Evolutionary conservation across 2,888 invertebrate species (phyloP).

Genomic region (Diaphora mendica): DNA sequence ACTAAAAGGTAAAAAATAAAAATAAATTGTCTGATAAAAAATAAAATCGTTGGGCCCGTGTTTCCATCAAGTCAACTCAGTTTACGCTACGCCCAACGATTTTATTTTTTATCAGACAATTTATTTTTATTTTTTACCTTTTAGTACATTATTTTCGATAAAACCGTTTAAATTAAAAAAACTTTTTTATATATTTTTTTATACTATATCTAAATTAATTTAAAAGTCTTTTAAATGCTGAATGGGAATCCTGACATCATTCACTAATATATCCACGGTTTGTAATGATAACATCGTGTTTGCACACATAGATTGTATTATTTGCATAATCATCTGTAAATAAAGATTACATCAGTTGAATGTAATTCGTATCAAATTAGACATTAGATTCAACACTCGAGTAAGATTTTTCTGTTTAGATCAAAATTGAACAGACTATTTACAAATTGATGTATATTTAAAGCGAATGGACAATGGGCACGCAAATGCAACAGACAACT

Average conservation of each 20-base stretch:
- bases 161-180: no score
- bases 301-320: conserved; percentile 24
- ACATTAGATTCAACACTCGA: neutral
- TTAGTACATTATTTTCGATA: no score
- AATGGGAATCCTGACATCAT: conserved; percentile 24
- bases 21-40: no score
- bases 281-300: conserved; percentile 15
- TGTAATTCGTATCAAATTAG: conserved; percentile 3
- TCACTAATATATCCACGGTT: conserved; percentile 14
- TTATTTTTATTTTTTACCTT: no score
- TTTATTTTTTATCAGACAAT: no score
- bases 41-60: no score
- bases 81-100: no score
- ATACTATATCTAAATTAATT: conserved; percentile 1
- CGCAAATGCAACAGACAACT: no score
- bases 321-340: conserved; percentile 36
- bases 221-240: conserved; percentile 17
- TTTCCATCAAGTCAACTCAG: no score
- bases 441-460: neutral
- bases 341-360: conserved; percentile 36
- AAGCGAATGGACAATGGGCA: neutral
- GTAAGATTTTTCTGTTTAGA: neutral
- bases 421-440: neutral
- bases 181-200: no score
- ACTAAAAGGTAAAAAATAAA: no score